These are phyloP conservation scores for Octomys mimax DNA, from an alignment of 2,797 vertebrate species.

Conservation along the genomic window DNA sequence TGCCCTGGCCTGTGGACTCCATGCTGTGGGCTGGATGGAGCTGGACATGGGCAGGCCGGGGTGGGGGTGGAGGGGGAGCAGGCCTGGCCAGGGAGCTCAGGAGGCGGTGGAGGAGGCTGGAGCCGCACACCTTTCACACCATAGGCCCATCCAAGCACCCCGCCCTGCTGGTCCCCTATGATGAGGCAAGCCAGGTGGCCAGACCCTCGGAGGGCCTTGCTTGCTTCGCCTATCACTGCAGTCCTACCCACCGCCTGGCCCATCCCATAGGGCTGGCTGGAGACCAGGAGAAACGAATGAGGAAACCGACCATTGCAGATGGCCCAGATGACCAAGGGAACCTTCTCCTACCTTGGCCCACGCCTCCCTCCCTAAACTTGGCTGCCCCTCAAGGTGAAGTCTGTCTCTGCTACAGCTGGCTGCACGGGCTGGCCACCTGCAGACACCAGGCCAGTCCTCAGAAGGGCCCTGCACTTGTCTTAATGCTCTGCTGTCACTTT, in stretches of 20 bases:
- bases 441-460: rapidly evolving
- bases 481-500: background rate
- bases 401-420: background rate
- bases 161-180: rapidly evolving
- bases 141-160: background rate
- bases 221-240: background rate
- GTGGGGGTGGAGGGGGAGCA: background rate
- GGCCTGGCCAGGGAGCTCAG: background rate
- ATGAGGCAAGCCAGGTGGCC: background rate
- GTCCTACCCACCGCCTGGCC: background rate
- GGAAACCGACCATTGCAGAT: too few species aligned
- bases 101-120: background rate
- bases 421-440: rapidly evolving
- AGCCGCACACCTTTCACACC: rapidly evolving
- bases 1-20: slow-evolving; percentile 42
- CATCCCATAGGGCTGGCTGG: background rate
- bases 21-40: slow-evolving; percentile 39
- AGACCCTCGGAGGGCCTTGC: too few species aligned
- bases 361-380: rapidly evolving
- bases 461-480: background rate
- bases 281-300: background rate
- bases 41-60: background rate
- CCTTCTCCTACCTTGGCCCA: background rate
- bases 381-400: background rate
- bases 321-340: background rate